These are phyloP conservation scores for Thecocarcelia acutangulata DNA, from an alignment of 2,888 invertebrate species.

Conservation along the genomic window DNA sequence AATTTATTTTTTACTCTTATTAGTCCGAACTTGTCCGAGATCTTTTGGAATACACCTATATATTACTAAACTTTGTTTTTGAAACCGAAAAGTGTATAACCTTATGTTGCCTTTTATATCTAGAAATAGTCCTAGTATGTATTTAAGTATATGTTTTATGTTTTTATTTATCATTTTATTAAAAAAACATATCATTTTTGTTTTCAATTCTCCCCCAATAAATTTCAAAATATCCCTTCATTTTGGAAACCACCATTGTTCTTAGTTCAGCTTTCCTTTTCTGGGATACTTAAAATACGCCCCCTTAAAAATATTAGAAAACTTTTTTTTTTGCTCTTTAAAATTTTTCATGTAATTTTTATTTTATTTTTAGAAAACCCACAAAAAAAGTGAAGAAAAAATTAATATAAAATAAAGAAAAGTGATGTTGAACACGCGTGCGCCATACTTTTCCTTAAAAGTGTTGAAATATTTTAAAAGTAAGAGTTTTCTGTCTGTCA, in stretches of 20 bases:
- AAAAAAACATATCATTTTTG: background rate
- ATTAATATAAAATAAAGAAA: constrained; percentile 53
- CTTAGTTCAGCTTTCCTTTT: constrained; percentile 7
- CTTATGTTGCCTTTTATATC: no score
- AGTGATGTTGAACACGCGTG: constrained; percentile 65
- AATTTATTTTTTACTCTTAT: no score
- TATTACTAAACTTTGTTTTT: no score
- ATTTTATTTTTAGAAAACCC: constrained; percentile 48
- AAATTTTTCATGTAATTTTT: constrained; percentile 45
- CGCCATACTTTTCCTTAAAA: constrained; percentile 66
- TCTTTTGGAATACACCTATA: no score
- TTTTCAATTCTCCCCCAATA: background rate
- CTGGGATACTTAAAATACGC: constrained; percentile 49
- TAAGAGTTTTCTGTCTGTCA: constrained; percentile 54
- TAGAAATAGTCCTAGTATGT: no score
- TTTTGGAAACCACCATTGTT: constrained; percentile 45
- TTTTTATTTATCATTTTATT: no score
- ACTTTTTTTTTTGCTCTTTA: constrained; percentile 34
- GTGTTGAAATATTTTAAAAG: constrained; percentile 59
- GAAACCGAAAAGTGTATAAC: no score
- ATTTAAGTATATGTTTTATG: no score
- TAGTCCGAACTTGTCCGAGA: no score
- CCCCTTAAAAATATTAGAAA: constrained; percentile 45
- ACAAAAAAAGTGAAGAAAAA: constrained; percentile 42
- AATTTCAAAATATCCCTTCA: constrained; percentile 3